Percentiles rank a stretch among this genome's conserved stretches.
Evolutionary conservation across 2,797 vertebrate species (phyloP).

Genomic region (Centroberyx gerrardi): DNA sequence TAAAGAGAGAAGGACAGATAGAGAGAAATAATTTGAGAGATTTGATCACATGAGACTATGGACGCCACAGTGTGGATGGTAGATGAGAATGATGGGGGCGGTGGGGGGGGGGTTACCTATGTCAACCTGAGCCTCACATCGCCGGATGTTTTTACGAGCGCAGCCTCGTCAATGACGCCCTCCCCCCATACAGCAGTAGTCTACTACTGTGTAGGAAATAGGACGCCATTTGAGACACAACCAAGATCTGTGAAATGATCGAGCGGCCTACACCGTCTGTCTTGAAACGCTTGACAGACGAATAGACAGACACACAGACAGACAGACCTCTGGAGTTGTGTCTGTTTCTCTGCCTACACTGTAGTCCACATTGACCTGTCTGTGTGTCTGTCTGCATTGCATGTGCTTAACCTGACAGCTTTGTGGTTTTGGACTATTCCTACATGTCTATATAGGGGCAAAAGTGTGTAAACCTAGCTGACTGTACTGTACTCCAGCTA

Average conservation of each 20-base stretch:
- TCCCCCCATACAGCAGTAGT: conserved; percentile 64
- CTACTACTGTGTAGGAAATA: conserved; percentile 74
- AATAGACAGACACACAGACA: conserved; percentile 89
- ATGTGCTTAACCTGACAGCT: conserved; percentile 72
- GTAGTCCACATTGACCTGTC: conserved; percentile 83
- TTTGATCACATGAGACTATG: conserved; percentile 21
- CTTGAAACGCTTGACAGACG: conserved; percentile 84
- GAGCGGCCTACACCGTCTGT: conserved; percentile 85
- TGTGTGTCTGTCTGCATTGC: conserved; percentile 87
- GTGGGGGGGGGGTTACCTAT: conserved; percentile 79
- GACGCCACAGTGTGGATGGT: conserved; percentile 64
- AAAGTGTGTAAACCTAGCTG: conserved; percentile 51
- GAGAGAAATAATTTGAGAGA: conserved; percentile 51
- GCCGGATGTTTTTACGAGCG: conserved; percentile 72
- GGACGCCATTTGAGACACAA: conserved; percentile 73
- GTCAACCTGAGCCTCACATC: conserved; percentile 82
- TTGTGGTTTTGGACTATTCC: conserved; percentile 57
- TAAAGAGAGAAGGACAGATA: conserved; percentile 50
- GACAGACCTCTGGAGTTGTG: conserved; percentile 87
- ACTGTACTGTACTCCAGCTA: conserved; percentile 41
- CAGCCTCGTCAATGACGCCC: conserved; percentile 72
- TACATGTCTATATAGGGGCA: conserved; percentile 46
- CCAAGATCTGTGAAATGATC: conserved; percentile 73
- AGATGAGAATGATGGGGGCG: conserved; percentile 66
- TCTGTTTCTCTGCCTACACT: conserved; percentile 86